Evolutionary conservation across 2,797 vertebrate genomes (phyloP).

Genomic region (Anguilla marmorata): DNA sequence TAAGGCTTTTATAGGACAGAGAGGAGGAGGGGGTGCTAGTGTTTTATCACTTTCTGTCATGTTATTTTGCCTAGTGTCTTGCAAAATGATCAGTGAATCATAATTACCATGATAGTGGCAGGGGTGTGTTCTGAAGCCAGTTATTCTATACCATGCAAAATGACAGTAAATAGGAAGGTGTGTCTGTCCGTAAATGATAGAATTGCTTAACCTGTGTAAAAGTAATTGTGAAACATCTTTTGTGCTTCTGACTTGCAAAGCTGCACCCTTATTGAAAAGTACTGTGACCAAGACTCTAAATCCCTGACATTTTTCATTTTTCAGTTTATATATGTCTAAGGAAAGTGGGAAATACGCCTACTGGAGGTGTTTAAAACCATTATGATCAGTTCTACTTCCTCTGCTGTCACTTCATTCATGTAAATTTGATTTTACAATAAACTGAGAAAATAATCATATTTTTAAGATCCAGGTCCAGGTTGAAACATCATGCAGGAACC

Average conservation of each 20-base stretch:
- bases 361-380: neutral
- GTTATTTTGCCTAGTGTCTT: conserved; percentile 45
- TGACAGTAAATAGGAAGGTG: conserved; percentile 23
- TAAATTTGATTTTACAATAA: neutral
- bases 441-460: neutral
- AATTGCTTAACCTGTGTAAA: conserved; percentile 25
- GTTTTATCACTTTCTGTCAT: conserved; percentile 36
- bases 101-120: conserved; percentile 61
- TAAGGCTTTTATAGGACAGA: conserved; percentile 56
- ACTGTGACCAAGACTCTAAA: neutral
- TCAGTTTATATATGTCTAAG: neutral
- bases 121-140: conserved; percentile 53
- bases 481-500: neutral
- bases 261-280: neutral
- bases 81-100: conserved; percentile 66
- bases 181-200: neutral
- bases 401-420: neutral
- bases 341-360: neutral
- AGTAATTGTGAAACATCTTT: conserved; percentile 22
- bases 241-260: neutral
- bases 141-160: conserved; percentile 6
- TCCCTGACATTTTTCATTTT: neutral
- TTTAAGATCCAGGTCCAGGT: neutral
- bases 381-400: neutral
- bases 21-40: neutral